Percentiles rank a stretch among this genome's conserved stretches.
phyloP scores from a whole-genome alignment of 1,140 invertebrate species.

The Pachypsylla venusta region DNA sequence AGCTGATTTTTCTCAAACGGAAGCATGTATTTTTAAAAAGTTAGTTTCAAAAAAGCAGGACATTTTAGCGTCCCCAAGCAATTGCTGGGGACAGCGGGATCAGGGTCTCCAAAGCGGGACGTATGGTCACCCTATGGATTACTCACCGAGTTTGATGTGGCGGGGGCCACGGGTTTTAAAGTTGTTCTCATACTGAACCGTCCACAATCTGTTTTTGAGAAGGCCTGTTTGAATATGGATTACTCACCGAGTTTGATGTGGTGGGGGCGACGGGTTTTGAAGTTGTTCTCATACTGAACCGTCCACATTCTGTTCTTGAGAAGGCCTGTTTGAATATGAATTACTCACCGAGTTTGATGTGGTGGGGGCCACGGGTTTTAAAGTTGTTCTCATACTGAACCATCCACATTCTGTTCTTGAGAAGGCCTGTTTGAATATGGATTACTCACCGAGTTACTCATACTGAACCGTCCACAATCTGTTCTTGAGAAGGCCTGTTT shows the following conservation, averaged over 20 bases:
- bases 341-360: no score
- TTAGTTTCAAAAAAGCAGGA: no score
- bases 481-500: constrained; percentile 36
- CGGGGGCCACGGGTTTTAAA: constrained; percentile 21
- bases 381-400: constrained; percentile 48
- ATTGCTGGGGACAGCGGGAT: no score
- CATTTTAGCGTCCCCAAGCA: no score
- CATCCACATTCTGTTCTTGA: constrained; percentile 45
- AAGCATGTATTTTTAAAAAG: no score
- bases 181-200: constrained; percentile 42
- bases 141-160: constrained; percentile 9
- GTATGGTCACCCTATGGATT: no score
- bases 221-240: constrained; percentile 18
- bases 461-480: constrained; percentile 49
- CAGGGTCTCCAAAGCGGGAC: no score
- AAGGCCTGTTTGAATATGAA: constrained; percentile 34
- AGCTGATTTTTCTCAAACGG: no score
- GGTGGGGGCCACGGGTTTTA: no score
- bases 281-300: constrained; percentile 42
- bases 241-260: constrained; percentile 9
- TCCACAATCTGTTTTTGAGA: constrained; percentile 41
- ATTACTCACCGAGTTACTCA: no score
- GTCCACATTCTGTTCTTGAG: constrained; percentile 43
- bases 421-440: constrained; percentile 33
- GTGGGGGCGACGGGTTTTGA: constrained; percentile 21